phyloP scores from a whole-genome alignment of 2,888 invertebrate genomes.

The Prosapia bicincta region DNA sequence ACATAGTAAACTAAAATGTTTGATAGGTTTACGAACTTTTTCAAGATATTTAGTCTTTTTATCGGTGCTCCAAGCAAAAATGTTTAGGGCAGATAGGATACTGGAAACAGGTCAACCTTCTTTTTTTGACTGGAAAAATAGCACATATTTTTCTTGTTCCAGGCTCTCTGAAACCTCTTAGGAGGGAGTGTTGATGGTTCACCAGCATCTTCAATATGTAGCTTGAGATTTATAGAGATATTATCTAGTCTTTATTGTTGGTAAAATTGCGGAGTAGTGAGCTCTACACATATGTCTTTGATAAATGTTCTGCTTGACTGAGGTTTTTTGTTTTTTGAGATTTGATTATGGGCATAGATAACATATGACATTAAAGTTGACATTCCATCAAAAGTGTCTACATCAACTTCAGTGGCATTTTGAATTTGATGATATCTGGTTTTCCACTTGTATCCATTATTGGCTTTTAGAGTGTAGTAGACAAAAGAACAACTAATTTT shows the following conservation, averaged over 20 bases:
- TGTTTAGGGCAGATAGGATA: too few species aligned
- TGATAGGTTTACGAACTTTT: too few species aligned
- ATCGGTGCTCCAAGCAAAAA: too few species aligned
- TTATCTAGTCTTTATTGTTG: not conserved
- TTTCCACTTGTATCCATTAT: constrained; percentile 4
- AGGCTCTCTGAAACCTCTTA: not conserved
- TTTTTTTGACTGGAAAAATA: constrained; percentile 2
- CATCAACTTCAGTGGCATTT: constrained; percentile 1
- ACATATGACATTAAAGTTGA: constrained; percentile 2
- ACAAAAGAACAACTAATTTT: constrained; percentile 7
- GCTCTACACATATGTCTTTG: too few species aligned
- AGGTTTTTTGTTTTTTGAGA: too few species aligned
- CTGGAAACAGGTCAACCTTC: not conserved
- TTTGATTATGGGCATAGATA: constrained; percentile 5
- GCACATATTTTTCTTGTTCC: constrained; percentile 11
- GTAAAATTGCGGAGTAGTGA: too few species aligned
- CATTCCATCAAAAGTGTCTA: constrained; percentile 11
- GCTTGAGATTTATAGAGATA: constrained; percentile 7
- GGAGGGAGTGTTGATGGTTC: not conserved
- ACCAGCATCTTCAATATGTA: too few species aligned
- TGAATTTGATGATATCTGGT: constrained; percentile 9
- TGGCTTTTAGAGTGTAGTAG: constrained; percentile 6
- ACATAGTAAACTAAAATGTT: too few species aligned
- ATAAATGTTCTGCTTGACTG: too few species aligned
- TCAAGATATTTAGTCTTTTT: not conserved